Evolutionary conservation across 2,113 vertebrate genomes (phyloP).

Genomic region (Coptodon rendalli): DNA sequence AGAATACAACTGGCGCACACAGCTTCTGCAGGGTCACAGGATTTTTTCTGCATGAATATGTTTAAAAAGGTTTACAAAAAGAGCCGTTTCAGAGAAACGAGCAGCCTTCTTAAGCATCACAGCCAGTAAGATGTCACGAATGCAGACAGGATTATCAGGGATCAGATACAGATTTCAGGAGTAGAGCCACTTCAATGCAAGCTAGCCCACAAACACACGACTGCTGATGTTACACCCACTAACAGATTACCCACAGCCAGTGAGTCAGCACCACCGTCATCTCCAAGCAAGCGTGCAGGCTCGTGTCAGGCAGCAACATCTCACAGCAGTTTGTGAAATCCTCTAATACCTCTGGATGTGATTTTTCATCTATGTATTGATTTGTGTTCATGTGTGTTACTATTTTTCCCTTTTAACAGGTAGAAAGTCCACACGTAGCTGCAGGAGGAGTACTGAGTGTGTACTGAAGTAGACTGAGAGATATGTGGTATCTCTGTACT

Average conservation of each 20-base stretch:
- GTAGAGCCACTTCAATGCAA: background rate
- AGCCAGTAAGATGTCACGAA: background rate
- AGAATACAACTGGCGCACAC: accelerated
- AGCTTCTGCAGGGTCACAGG: background rate
- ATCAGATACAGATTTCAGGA: background rate
- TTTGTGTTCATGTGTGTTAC: background rate
- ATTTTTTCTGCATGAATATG: background rate
- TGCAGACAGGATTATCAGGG: background rate
- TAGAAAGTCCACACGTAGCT: background rate
- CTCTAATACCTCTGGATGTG: background rate
- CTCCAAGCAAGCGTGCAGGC: background rate
- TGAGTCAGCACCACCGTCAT: background rate
- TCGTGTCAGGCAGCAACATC: background rate
- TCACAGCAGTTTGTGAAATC: background rate
- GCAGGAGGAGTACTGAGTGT: background rate
- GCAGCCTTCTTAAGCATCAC: background rate
- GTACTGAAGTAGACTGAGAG: background rate
- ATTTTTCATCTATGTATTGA: background rate
- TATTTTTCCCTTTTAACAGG: background rate
- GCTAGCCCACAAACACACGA: background rate
- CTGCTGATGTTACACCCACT: background rate
- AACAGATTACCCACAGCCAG: background rate
- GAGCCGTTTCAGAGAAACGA: background rate
- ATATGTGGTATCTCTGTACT: background rate
- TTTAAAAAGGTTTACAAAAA: background rate